Evolutionary conservation across 2,797 vertebrate species (phyloP), one percentile per base, ranked within the genome.

Genomic region (Myotis daubentonii): DNA sequence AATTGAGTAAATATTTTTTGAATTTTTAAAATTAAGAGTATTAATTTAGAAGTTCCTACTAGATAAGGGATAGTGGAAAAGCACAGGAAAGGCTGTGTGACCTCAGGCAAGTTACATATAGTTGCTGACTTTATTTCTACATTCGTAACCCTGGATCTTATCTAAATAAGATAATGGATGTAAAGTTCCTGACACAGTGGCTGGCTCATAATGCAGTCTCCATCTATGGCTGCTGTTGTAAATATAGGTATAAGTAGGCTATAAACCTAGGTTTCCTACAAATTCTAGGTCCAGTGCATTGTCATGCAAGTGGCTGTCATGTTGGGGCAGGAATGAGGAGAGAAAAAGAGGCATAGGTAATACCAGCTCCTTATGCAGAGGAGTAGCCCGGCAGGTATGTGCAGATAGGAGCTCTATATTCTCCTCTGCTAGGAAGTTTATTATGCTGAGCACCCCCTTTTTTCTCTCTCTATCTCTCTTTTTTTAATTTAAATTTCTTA

Each of bases 91-190:
- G 75, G 28, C 55, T 62, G 9, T 66, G 19, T 81, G 20, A 85
- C 11, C 36, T 81, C 83, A 81, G 55, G n/a, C 49, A 94, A 93
- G 70, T 82, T 94, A 74, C 5, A 33, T 68, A 51, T 88, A 89
- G 12, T 82, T 89, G 74, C 33, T 92, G 41, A 82, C 55, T 83
- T 36, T 38, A 11, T 82, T 89, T 93, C 93, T 78, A 47, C 13
- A 8, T 68, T 60, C 65, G 55, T 91, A 68, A 93, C 78, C 44
- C 25, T 85, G 36, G 28, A n/a, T 87, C 15, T 83, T 92, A 36
- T 36, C 62, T 74, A 88, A 81, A 82, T 49, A 60, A 74, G 15
- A n/a, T 70, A 65, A 62, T 51, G 16, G 47, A 11, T 22, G 25
- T 82, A 12, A 81, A 76, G 11, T 66, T 92, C 20, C 23, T 66